A percentile compares a stretch with the other conserved stretches of the same genome.
Conservation (phyloP, 2,797 vertebrate genomes). For the Esox lucius region DNA sequence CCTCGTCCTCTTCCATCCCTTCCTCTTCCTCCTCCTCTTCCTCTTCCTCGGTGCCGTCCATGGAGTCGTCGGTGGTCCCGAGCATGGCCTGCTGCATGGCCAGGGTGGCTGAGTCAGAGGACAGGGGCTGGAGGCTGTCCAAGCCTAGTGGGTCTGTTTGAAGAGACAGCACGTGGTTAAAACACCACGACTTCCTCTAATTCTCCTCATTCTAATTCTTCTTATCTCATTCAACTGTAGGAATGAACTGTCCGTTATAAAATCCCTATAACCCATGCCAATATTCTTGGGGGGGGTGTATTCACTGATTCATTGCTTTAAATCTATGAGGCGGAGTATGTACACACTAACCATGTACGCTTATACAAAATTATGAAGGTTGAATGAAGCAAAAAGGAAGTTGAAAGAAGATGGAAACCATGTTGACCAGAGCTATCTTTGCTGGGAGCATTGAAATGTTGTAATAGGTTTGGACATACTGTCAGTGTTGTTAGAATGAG, state of each 20-base stretch:
- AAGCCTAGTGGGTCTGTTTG: slow-evolving; percentile 83
- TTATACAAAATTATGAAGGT: neutral
- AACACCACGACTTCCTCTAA: neutral
- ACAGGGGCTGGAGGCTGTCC: slow-evolving; percentile 92
- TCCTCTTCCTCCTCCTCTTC: slow-evolving; percentile 91
- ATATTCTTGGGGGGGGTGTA: neutral
- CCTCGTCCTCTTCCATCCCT: slow-evolving; percentile 82
- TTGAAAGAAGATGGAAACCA: neutral
- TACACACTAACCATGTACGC: neutral
- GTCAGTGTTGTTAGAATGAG: slow-evolving; percentile 84
- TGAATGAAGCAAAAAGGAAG: neutral
- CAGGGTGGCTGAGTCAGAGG: slow-evolving; percentile 92
- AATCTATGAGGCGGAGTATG: neutral
- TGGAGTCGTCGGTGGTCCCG: slow-evolving; percentile 88
- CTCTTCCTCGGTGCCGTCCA: slow-evolving; percentile 92
- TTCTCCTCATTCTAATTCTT: neutral
- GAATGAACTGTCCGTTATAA: neutral
- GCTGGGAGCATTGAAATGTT: neutral
- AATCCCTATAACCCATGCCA: neutral
- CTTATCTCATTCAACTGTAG: neutral
- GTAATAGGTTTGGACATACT: slow-evolving; percentile 69
- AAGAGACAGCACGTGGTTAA: neutral
- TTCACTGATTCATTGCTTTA: neutral
- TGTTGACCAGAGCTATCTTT: neutral
- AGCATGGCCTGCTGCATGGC: slow-evolving; percentile 98